These are phyloP conservation scores for Fringilla coelebs DNA, from an alignment of 2,797 vertebrate species.

Conservation along the genomic window DNA sequence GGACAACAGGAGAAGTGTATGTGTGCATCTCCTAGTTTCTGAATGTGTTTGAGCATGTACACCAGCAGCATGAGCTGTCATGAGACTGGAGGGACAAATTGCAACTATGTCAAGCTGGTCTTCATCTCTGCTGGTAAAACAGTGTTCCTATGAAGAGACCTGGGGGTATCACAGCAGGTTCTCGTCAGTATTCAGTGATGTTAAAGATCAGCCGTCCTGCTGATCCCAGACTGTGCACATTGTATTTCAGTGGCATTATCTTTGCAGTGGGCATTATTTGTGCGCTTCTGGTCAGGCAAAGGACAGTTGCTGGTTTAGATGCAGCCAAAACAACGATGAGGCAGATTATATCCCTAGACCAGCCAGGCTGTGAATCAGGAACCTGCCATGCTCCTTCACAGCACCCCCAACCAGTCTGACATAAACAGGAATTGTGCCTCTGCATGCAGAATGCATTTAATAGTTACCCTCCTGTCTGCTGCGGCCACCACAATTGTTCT, in stretches of 20 bases:
- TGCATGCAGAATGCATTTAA: not conserved
- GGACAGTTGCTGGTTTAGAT: not conserved
- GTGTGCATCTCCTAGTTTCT: not conserved
- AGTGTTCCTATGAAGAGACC: rapidly evolving
- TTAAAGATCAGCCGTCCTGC: not conserved
- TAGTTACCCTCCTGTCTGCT: not conserved
- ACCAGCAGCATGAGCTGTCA: not conserved
- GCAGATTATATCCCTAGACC: not conserved
- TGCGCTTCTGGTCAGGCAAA: not conserved
- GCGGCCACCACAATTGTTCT: not conserved
- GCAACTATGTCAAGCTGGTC: not conserved
- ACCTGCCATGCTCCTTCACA: not conserved
- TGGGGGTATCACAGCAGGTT: not conserved
- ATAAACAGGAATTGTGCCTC: not conserved
- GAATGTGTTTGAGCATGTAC: not conserved
- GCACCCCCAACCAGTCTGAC: not conserved
- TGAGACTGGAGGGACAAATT: not conserved
- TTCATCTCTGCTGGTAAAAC: not conserved
- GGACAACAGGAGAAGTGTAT: not conserved
- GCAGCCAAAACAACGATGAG: rapidly evolving
- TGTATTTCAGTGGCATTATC: not conserved
- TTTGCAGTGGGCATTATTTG: rapidly evolving
- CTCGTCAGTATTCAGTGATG: not conserved
- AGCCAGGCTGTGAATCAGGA: not conserved
- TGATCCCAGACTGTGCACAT: rapidly evolving